A percentile compares a stretch with the other conserved stretches of the same genome.
Conservation (phyloP, 2,888 invertebrate species). For the Lamellibrachia satsuma region DNA sequence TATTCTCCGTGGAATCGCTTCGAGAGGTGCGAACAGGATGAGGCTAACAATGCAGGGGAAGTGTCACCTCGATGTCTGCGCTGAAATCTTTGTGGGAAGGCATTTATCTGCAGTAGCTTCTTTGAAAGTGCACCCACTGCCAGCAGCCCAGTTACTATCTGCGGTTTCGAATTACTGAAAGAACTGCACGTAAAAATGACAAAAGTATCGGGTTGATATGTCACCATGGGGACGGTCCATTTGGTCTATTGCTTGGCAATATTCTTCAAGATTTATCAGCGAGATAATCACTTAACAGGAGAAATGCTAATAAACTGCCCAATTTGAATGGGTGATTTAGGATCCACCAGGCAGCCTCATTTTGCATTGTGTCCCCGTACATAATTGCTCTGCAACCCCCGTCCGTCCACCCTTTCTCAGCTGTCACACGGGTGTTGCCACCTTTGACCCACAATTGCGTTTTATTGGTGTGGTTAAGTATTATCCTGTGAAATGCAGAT, state of each 20-base stretch:
- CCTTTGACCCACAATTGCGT: neutral
- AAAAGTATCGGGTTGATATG: neutral
- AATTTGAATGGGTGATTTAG: neutral
- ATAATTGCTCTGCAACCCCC: neutral
- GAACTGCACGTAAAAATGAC: neutral
- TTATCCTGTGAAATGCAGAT: neutral
- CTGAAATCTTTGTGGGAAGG: neutral
- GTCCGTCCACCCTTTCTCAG: neutral
- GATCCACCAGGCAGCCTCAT: neutral
- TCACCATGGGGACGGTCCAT: neutral
- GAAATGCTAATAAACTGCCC: neutral
- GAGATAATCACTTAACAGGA: neutral
- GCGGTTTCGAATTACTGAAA: neutral
- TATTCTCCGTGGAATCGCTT: neutral
- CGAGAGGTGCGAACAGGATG: neutral
- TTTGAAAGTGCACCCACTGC: neutral
- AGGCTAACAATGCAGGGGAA: neutral
- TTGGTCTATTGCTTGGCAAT: neutral
- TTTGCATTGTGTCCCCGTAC: neutral
- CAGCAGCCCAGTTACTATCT: neutral
- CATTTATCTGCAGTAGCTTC: neutral
- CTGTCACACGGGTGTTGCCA: neutral
- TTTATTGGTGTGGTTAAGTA: neutral
- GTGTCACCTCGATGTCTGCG: neutral
- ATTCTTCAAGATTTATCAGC: conserved; percentile 2